Evolutionary conservation across 1,140 invertebrate species (phyloP).

Genomic region (Drosophila leontia): DNA sequence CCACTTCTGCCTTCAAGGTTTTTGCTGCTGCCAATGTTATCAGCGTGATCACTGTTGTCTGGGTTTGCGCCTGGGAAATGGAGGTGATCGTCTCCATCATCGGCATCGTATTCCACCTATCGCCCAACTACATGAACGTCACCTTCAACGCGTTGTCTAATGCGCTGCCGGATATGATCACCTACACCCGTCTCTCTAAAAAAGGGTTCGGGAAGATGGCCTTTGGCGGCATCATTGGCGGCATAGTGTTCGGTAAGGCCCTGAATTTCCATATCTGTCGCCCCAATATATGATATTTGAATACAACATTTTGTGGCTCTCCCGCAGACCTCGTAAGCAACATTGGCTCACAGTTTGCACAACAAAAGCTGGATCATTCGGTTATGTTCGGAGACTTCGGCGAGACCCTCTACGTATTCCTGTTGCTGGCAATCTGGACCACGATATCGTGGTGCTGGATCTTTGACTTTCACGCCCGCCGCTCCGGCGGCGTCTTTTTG

Average conservation of each 20-base stretch:
- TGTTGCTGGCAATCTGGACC: conserved; percentile 19
- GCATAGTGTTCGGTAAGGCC: conserved; percentile 50
- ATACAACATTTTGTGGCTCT: not conserved
- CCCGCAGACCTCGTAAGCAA: conserved; percentile 34
- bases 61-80: conserved; percentile 53
- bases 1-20: not conserved
- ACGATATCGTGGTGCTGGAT: conserved; percentile 40
- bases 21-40: not conserved
- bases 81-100: conserved; percentile 50
- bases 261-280: not conserved
- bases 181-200: conserved; percentile 31
- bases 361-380: not conserved
- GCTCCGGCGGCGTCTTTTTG: conserved; percentile 49
- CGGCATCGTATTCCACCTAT: conserved; percentile 28
- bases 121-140: conserved; percentile 32
- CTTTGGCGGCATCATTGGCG: conserved; percentile 51
- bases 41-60: conserved; percentile 17
- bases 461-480: conserved; percentile 50
- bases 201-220: conserved; percentile 69
- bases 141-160: conserved; percentile 38
- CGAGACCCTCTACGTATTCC: conserved; percentile 54
- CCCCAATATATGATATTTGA: not conserved
- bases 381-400: conserved; percentile 30
- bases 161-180: conserved; percentile 42
- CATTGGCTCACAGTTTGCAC: conserved; percentile 22